Evolutionary conservation across 2,888 invertebrate genomes (phyloP), one percentile per base, ranked within the genome.

Genomic region (Tiliacea aurago): DNA sequence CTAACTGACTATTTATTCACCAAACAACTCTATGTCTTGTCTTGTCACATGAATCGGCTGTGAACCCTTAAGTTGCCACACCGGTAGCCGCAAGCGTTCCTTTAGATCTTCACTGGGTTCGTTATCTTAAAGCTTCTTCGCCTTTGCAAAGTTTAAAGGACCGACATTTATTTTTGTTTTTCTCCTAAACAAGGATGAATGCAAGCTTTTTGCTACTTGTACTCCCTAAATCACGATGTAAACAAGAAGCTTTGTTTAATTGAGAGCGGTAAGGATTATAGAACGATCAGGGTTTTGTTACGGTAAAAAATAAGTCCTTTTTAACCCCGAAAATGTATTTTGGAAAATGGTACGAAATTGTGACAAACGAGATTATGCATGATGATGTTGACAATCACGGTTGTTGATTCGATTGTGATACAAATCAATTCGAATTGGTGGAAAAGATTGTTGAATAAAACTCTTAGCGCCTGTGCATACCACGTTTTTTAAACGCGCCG

Each of bases 101-200:
- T 73, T 79, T 68, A 75, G 78, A 86, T 78, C 82, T 81, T 33
- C 18, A 67, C 45, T 56, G 53, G 68, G 61, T 80, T 80, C 75
- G 72, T 77, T 82, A 86, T 74, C 64, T 76, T 64, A 53, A 72
- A 76, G 70, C 66, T 62, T 71, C 62, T 49, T 51, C 56, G 58
- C 58, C 70, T 83, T 76, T 79, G 63, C 53, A 37, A 56, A 64
- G 64, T 77, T 58, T 61, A 45, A 68, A 67, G 81, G 66, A 70
- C 69, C 41, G 51, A 70, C 64, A 73, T 76, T 72, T 73, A 68
- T 78, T 79, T 86, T 74, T 66, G 55, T 76, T 81, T 62, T 73
- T 62, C 51, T 3, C 13, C 43, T 47, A 51, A 81, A 86, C 45
- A 72, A 81, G 65, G 13, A 73, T 64, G 56, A 70, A 77, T 70